phyloP scores from a whole-genome alignment of 2,888 invertebrate species.

The Sesamia inferens region DNA sequence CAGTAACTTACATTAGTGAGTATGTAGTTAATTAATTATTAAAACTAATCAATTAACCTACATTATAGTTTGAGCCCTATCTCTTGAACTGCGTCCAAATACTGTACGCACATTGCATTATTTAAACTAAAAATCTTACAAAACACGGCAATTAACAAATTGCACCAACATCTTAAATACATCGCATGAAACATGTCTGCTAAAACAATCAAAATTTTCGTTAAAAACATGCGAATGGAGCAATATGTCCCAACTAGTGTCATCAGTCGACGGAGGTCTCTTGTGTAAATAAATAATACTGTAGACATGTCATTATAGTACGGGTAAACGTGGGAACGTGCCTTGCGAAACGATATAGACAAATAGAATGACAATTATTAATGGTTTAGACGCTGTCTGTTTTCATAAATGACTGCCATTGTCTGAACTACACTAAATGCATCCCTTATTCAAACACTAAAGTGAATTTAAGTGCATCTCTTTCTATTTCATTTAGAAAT shows the following conservation, averaged over 20 bases:
- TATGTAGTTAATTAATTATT: too few relatives aligned
- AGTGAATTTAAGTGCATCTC: too few relatives aligned
- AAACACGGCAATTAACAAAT: conserved; percentile 33
- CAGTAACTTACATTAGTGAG: too few relatives aligned
- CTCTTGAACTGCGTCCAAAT: too few relatives aligned
- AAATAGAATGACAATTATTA: conserved; percentile 7
- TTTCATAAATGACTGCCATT: background rate
- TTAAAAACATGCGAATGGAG: conserved; percentile 40
- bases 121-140: background rate
- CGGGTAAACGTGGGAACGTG: conserved; percentile 53
- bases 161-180: background rate
- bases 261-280: conserved; percentile 45
- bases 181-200: conserved; percentile 3
- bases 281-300: conserved; percentile 59
- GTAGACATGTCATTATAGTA: conserved; percentile 30
- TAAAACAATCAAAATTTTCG: conserved; percentile 33
- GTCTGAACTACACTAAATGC: too few relatives aligned
- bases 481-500: too few relatives aligned
- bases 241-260: conserved; percentile 48
- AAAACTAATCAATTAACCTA: too few relatives aligned
- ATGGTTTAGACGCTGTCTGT: background rate
- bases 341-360: conserved; percentile 48
- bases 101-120: too few relatives aligned
- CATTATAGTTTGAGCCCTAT: too few relatives aligned
- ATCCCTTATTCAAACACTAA: too few relatives aligned